Percentiles rank a stretch among this genome's conserved stretches.
Conservation (phyloP, 2,113 vertebrate species). For the Irena cyanogastra region DNA sequence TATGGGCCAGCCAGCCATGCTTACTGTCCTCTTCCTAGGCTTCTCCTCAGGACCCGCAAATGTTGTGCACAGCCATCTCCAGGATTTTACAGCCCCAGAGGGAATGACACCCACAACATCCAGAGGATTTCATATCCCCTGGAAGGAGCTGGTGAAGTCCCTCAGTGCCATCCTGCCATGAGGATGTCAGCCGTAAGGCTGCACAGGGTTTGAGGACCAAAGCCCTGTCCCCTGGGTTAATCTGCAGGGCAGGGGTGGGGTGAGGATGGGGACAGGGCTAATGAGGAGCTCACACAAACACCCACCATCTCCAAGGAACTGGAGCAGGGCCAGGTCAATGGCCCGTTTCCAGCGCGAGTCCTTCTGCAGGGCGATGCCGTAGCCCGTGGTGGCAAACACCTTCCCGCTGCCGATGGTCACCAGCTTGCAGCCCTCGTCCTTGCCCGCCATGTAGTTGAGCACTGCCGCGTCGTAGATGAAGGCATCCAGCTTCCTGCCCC, state of each 20-base stretch:
- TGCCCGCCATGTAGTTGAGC: slow-evolving; percentile 98
- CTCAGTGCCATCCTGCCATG: not conserved
- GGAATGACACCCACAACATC: not conserved
- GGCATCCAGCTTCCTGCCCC: slow-evolving; percentile 90
- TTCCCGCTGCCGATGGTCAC: slow-evolving; percentile 97
- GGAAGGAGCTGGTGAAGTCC: not conserved
- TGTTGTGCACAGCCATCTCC: not conserved
- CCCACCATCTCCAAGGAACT: slow-evolving; percentile 94
- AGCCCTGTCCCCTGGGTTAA: not conserved
- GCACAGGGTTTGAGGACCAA: not conserved
- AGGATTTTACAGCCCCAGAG: not conserved
- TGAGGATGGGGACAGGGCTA: not conserved
- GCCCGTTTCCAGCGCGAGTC: slow-evolving; percentile 92
- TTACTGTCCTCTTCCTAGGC: not conserved
- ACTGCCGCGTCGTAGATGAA: slow-evolving; percentile 96
- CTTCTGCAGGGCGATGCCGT: slow-evolving; percentile 96
- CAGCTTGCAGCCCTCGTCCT: slow-evolving; percentile 97
- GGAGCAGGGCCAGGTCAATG: slow-evolving; percentile 93
- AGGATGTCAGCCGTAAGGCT: not conserved
- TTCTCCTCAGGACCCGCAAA: not conserved
- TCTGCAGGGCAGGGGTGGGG: not conserved
- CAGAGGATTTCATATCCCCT: not conserved
- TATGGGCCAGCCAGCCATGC: not conserved
- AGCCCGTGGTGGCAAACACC: slow-evolving; percentile 95
- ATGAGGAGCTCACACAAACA: accelerated